Percentiles rank a stretch among this genome's conserved stretches.
Evolutionary conservation across 2,113 vertebrate species (phyloP).

Genomic region (Promerops cafer): DNA sequence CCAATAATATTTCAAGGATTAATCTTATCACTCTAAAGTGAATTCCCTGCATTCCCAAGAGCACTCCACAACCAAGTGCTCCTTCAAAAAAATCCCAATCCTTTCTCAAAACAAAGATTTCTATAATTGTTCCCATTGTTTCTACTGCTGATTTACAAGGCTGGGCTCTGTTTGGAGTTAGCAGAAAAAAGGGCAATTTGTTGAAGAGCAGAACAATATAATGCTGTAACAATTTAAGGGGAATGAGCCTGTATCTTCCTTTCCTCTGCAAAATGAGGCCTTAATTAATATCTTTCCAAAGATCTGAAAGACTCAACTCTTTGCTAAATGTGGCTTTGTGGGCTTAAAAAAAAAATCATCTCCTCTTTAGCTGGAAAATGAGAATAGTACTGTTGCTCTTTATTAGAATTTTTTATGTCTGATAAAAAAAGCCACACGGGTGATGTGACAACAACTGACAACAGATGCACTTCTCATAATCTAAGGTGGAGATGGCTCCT

Average conservation of each 20-base stretch:
- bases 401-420: not conserved
- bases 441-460: not conserved
- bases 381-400: not conserved
- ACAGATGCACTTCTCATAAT: not conserved
- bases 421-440: not conserved
- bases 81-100: not conserved
- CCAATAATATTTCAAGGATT: not conserved
- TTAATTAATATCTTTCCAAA: not conserved
- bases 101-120: not conserved
- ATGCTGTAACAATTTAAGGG: not conserved
- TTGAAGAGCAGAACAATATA: not conserved
- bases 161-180: not conserved
- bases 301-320: not conserved
- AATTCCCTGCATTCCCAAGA: not conserved
- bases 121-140: not conserved
- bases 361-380: not conserved
- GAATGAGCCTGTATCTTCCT: not conserved
- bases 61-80: not conserved
- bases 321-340: not conserved
- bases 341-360: not conserved
- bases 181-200: not conserved
- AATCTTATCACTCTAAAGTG: not conserved
- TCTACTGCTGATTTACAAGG: not conserved
- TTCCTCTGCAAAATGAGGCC: not conserved
- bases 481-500: fast-evolving